These are phyloP conservation scores for Polymixis flavicincta DNA, from an alignment of 2,888 invertebrate species.

Conservation along the genomic window DNA sequence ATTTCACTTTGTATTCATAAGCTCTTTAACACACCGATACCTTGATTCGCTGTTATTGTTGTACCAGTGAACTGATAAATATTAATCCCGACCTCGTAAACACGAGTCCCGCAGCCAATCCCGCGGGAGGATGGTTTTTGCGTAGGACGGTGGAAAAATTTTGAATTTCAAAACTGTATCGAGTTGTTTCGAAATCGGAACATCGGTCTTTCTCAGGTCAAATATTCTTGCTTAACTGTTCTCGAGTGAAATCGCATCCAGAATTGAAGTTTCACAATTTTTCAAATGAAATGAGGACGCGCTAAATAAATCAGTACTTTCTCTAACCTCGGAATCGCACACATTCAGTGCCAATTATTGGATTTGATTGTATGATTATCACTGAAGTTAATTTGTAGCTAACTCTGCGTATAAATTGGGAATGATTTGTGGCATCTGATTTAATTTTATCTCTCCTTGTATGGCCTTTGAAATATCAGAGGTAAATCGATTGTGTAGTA, in stretches of 20 bases:
- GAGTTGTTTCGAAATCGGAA: constrained; percentile 75
- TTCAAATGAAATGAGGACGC: constrained; percentile 75
- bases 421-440: constrained; percentile 15
- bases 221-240: constrained; percentile 74
- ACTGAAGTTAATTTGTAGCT: constrained; percentile 36
- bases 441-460: constrained; percentile 33
- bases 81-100: constrained; percentile 78
- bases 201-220: constrained; percentile 69
- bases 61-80: constrained; percentile 83
- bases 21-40: constrained; percentile 78
- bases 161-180: constrained; percentile 73
- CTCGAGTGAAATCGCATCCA: constrained; percentile 77
- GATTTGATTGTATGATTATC: constrained; percentile 42
- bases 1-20: constrained; percentile 85
- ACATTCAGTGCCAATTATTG: constrained; percentile 69
- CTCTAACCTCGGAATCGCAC: constrained; percentile 78
- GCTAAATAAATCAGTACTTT: constrained; percentile 82
- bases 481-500: constrained; percentile 46
- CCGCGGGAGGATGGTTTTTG: constrained; percentile 72
- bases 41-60: constrained; percentile 81
- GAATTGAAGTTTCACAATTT: constrained; percentile 79
- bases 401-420: constrained; percentile 34
- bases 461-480: constrained; percentile 48
- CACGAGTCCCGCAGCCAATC: constrained; percentile 62
- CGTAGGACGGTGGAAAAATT: constrained; percentile 76